Base-by-base conservation (phyloP, 2,888 invertebrate genomes). In the Drosophila kanekoi region DNA sequence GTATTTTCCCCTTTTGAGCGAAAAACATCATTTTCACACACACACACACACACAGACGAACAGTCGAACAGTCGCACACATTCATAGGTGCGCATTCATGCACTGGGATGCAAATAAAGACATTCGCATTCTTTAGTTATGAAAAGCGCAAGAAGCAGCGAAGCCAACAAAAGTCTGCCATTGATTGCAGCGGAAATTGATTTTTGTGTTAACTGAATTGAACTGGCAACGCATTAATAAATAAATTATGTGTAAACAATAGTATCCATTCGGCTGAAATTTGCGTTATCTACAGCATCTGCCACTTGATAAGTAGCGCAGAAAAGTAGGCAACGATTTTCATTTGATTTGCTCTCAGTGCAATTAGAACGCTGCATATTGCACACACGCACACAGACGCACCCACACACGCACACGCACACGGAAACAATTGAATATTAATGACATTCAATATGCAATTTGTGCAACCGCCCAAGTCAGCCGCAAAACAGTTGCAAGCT, bases 101-200 rank as follows among this genome's bases (percentile, higher is more conserved):
- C 68, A 66, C 52, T 61, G 32, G 54, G 37, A 59, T 65, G 56
- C 58, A 71, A 61, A 75, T 75, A 66, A 73, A 82, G 79, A 81
- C 69, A 74, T 72, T 28, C 11, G 35, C 33, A 14, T 65, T 61
- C 52, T 49, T 52, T 61, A 59, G 69, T 56, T 62, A 54, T 75
- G 67, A 72, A 52, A 62, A 49, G 57, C 45, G 47, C 43, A 47
- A 65, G 57, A 28, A 54, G 33, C 37, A 61, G 13, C 28, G 41
- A 41, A 23, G 47, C 37, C 51, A 53, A 35, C 44, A 11, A 68
- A 65, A 69, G 73, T 72, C 78, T 80, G 83, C 56, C 74, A 68
- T 54, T 74, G 72, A 79, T 74, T 86, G 79, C 83, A 58, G 48
- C 41, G 33, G 32, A 79, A 86, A 83, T 86, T 83, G 79, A 86